Evolutionary conservation across 2,888 invertebrate genomes (phyloP), one percentile per base, ranked within the genome.

Genomic region (Cancer borealis): DNA sequence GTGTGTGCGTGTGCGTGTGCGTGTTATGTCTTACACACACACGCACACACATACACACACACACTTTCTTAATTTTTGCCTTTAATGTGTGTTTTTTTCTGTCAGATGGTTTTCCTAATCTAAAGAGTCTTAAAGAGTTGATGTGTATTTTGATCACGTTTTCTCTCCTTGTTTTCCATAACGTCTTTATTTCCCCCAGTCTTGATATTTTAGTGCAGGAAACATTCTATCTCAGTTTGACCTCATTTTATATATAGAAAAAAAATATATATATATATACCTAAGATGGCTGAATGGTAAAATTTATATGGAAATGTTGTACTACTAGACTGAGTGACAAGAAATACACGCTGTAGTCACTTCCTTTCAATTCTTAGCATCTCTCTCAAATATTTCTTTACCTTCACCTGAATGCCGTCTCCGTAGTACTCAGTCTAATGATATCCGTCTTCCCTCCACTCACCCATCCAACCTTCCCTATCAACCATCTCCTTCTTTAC

Each of bases 21-120:
- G 39, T 39, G 39, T 39, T 39, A 54, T 17, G 17, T 17, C 12
- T 17, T 17, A 88, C 88, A 88, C 88, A 88, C 46, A 45, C 45
- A 39, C 21, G 39, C 88, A 88, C 39, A 87, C 87, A 87, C 87
- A 87, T 30, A 87, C 87, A 87, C 87, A 87, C 87, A 87, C 66
- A 66, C 66, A 21, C n/a, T 66, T 21, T 66, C 66, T 17, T 66
- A 17, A 66, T 66, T 66, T 49, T 10, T 49, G 12, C 49, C 12
- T 0, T 49, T 49, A 12, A 10, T n/a, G 6, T 8, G n/a, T 21
- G 3, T 73, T 73, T n/a, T 26, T 3, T 14, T 26, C 1, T 73
- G 8, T n/a, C 4, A 73, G n/a, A 73, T 26, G 4, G 26, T 73
- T 73, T n/a, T 73, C 73, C 4, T n/a, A 73, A 73, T 73, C n/a